Evolutionary conservation across 2,888 invertebrate genomes (phyloP).

Genomic region (Pelosia muscerda): DNA sequence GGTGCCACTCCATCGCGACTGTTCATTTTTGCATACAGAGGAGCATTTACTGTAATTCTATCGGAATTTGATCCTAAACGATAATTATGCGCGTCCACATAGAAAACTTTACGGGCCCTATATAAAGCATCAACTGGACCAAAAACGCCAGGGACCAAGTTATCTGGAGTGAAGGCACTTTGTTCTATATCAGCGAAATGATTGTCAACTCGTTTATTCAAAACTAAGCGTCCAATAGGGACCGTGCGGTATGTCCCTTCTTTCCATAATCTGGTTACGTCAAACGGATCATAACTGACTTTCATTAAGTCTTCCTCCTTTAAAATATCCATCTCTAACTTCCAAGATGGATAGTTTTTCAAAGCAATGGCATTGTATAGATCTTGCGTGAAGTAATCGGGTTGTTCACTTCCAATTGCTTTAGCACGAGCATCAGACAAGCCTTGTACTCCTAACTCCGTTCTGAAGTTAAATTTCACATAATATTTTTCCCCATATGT

Average conservation of each 20-base stretch:
- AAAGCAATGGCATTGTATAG: constrained; percentile 93
- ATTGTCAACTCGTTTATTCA: constrained; percentile 68
- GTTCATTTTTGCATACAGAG: constrained; percentile 64
- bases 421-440: constrained; percentile 88
- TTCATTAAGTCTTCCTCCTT: constrained; percentile 57
- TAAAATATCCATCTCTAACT: constrained; percentile 70
- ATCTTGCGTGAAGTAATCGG: constrained; percentile 94
- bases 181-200: constrained; percentile 64
- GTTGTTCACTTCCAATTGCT: constrained; percentile 89
- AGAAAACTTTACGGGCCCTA: constrained; percentile 63
- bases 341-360: constrained; percentile 81
- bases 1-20: constrained; percentile 87
- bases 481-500: constrained; percentile 89
- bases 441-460: constrained; percentile 94
- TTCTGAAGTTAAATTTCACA: constrained; percentile 96
- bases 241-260: constrained; percentile 71
- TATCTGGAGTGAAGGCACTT: constrained; percentile 66
- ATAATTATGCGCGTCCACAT: constrained; percentile 69
- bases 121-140: constrained; percentile 69
- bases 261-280: constrained; percentile 66
- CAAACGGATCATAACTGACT: constrained; percentile 72
- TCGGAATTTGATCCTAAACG: constrained; percentile 69
- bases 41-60: constrained; percentile 67
- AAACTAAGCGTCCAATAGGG: constrained; percentile 63
- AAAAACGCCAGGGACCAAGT: constrained; percentile 75